These are phyloP conservation scores for Ondatra zibethicus DNA, from an alignment of 2,113 vertebrate genomes.

Conservation along the genomic window DNA sequence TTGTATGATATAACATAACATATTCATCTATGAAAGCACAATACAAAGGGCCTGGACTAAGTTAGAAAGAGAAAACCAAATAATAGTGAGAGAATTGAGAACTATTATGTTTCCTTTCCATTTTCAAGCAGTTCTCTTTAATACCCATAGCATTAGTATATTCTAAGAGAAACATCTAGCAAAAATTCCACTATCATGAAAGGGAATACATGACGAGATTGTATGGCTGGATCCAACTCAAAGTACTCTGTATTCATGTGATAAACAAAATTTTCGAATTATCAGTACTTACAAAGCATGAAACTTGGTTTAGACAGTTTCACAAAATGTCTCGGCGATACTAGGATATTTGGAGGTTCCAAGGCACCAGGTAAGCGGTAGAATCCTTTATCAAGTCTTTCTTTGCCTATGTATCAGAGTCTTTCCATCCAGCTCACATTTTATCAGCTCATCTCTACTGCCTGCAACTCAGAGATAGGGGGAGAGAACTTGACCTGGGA, in stretches of 20 bases:
- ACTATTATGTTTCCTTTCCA: background rate
- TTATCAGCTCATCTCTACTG: background rate
- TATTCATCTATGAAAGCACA: conserved; percentile 26
- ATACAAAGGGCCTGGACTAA: background rate
- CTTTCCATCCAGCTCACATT: background rate
- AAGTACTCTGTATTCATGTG: background rate
- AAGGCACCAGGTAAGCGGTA: background rate
- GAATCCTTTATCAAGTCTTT: background rate
- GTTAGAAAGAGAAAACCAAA: background rate
- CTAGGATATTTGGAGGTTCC: background rate
- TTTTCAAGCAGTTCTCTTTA: background rate
- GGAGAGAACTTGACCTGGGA: background rate
- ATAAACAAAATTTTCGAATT: conserved; percentile 30
- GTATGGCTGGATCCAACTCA: background rate
- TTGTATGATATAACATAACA: background rate
- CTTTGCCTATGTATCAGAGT: background rate
- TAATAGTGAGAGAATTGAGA: background rate
- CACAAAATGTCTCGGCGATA: background rate
- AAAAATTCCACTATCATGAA: background rate
- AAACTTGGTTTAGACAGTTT: background rate
- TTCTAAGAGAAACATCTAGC: background rate
- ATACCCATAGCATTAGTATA: background rate
- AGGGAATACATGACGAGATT: background rate
- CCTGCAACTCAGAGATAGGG: conserved; percentile 17
- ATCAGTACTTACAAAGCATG: background rate